Conservation (phyloP, 1,140 invertebrate species). For the Cherax quadricarinatus region DNA sequence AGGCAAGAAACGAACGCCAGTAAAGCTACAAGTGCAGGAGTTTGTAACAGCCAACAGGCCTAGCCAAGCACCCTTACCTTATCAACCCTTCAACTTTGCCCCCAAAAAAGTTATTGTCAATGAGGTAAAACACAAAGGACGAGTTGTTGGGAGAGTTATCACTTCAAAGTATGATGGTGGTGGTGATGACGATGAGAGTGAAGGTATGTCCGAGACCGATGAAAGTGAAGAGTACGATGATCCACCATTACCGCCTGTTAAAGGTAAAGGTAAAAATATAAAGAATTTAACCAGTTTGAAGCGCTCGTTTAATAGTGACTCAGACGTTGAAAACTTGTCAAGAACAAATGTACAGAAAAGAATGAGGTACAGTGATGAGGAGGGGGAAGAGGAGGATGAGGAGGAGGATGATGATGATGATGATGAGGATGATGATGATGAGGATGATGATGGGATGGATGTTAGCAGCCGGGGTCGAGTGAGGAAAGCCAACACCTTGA, state of each 20-base stretch:
- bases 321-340: slow-evolving; percentile 7
- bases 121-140: slow-evolving; percentile 52
- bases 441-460: slow-evolving; percentile 59
- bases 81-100: slow-evolving; percentile 38
- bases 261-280: slow-evolving; percentile 21
- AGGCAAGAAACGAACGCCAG: slow-evolving; percentile 24
- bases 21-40: slow-evolving; percentile 45
- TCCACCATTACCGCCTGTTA: background rate
- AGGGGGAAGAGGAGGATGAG: slow-evolving; percentile 35
- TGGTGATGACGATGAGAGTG: slow-evolving; percentile 50
- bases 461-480: slow-evolving; percentile 73
- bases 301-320: slow-evolving; percentile 37
- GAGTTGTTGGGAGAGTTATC: slow-evolving; percentile 52
- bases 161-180: slow-evolving; percentile 27
- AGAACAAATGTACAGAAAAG: slow-evolving; percentile 37
- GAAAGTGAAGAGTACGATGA: slow-evolving; percentile 30
- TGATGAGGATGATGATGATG: slow-evolving; percentile 30
- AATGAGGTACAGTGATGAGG: slow-evolving; percentile 43
- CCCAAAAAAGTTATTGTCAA: slow-evolving; percentile 50
- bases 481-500: slow-evolving; percentile 71
- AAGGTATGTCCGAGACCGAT: slow-evolving; percentile 1
- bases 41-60: slow-evolving; percentile 43
- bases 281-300: slow-evolving; percentile 4
- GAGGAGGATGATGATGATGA: slow-evolving; percentile 30
- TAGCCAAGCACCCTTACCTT: slow-evolving; percentile 53